Conservation (phyloP, 2,797 vertebrate genomes). For the Sphaeramia orbicularis region DNA sequence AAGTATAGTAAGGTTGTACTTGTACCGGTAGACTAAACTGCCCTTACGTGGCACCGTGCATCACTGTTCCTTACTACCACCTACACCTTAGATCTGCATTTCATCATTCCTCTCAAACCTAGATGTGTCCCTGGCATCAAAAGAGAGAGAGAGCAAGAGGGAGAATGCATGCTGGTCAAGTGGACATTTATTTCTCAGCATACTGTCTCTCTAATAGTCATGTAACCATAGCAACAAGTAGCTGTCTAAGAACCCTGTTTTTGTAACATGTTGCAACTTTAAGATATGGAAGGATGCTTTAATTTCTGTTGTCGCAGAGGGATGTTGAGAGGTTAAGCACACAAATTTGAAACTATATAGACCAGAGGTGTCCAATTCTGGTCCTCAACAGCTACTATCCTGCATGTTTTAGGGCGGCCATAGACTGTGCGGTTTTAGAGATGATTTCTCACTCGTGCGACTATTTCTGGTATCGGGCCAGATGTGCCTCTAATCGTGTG, state of each 20-base stretch:
- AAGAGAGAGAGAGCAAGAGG: constrained; percentile 10
- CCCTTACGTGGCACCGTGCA: constrained; percentile 28
- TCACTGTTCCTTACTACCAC: constrained; percentile 48
- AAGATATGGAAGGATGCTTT: constrained; percentile 23
- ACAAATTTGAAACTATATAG: constrained; percentile 20
- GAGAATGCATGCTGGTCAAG: constrained; percentile 40
- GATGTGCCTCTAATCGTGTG: no score
- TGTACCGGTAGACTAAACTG: constrained; percentile 43
- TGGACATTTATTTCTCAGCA: constrained; percentile 57
- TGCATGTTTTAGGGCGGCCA: no score
- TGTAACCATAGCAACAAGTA: constrained; percentile 79
- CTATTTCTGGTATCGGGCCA: no score
- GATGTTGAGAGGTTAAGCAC: constrained; percentile 21
- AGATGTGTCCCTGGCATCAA: constrained; percentile 52
- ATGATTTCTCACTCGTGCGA: no score
- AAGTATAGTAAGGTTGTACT: constrained; percentile 24
- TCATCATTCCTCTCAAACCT: constrained; percentile 58
- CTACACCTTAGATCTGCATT: constrained; percentile 54
- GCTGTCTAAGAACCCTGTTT: constrained; percentile 50
- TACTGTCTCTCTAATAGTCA: constrained; percentile 58
- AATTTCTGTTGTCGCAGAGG: constrained; percentile 39
- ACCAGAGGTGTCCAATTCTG: no score
- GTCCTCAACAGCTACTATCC: no score
- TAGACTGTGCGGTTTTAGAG: no score
- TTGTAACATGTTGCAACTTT: constrained; percentile 50